phyloP scores from a whole-genome alignment of 2,888 invertebrate genomes.

The Antheraea yamamai region DNA sequence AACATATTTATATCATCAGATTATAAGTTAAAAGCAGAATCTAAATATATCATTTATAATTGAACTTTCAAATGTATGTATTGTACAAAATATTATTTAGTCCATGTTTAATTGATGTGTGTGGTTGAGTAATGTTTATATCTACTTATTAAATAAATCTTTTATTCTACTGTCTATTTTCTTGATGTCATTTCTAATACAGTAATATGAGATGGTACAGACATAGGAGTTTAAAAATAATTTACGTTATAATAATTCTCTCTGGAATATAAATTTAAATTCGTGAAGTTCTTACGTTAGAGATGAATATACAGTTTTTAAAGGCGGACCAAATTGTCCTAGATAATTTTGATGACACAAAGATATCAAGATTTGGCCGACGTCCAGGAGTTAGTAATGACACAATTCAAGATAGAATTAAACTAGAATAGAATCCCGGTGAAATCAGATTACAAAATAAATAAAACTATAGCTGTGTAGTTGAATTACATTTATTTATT shows the following conservation, averaged over 20 bases:
- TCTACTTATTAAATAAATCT: constrained; percentile 79
- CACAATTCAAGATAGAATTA: constrained; percentile 34
- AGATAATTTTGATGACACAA: constrained; percentile 76
- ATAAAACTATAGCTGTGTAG: constrained; percentile 31
- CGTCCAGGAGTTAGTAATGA: constrained; percentile 58
- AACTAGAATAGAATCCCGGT: constrained; percentile 22
- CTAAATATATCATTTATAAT: constrained; percentile 49
- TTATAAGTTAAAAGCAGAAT: constrained; percentile 43
- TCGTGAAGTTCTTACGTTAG: constrained; percentile 54
- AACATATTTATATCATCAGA: constrained; percentile 60
- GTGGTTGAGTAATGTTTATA: constrained; percentile 79
- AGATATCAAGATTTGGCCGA: constrained; percentile 64
- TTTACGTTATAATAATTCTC: constrained; percentile 33
- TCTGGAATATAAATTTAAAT: constrained; percentile 52
- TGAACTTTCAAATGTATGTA: constrained; percentile 71
- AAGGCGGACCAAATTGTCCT: constrained; percentile 74
- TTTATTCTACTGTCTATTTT: constrained; percentile 66
- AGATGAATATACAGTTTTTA: constrained; percentile 75
- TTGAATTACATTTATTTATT: constrained; percentile 62
- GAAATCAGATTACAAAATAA: constrained; percentile 31
- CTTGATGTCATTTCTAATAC: constrained; percentile 35
- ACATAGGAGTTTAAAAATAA: constrained; percentile 50
- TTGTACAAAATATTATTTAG: constrained; percentile 76
- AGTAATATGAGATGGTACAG: constrained; percentile 39
- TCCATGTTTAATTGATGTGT: constrained; percentile 77